Conservation (phyloP, 2,888 invertebrate species). For the Seladonia tumulorum region DNA sequence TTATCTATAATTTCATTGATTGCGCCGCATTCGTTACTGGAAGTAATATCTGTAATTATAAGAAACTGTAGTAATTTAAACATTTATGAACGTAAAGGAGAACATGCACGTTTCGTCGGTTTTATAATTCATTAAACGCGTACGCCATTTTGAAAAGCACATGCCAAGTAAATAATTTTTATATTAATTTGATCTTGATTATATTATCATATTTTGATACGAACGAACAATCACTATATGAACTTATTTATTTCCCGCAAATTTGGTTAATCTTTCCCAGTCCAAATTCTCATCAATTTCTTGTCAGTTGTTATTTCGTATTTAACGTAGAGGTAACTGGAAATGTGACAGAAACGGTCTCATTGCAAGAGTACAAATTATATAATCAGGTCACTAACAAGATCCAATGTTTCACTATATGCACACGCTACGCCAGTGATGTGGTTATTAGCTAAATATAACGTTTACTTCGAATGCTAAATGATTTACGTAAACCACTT, state of each 20-base stretch:
- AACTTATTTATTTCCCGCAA: background rate
- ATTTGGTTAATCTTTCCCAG: background rate
- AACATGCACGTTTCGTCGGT: background rate
- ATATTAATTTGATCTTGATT: background rate
- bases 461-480: conserved; percentile 1
- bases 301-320: background rate
- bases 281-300: background rate
- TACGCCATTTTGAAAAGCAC: background rate
- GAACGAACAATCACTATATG: background rate
- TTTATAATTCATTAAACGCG: background rate
- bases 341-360: background rate
- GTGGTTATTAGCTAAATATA: conserved; percentile 16
- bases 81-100: background rate
- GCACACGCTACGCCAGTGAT: background rate
- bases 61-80: background rate
- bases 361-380: background rate
- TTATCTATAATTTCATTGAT: background rate
- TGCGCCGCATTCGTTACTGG: background rate
- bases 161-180: background rate
- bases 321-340: background rate
- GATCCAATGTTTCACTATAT: background rate
- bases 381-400: conserved; percentile 6
- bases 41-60: background rate
- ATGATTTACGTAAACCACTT: background rate
- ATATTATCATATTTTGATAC: background rate